phyloP scores from a whole-genome alignment of 2,113 vertebrate species.

The Chloropsis hardwickii region DNA sequence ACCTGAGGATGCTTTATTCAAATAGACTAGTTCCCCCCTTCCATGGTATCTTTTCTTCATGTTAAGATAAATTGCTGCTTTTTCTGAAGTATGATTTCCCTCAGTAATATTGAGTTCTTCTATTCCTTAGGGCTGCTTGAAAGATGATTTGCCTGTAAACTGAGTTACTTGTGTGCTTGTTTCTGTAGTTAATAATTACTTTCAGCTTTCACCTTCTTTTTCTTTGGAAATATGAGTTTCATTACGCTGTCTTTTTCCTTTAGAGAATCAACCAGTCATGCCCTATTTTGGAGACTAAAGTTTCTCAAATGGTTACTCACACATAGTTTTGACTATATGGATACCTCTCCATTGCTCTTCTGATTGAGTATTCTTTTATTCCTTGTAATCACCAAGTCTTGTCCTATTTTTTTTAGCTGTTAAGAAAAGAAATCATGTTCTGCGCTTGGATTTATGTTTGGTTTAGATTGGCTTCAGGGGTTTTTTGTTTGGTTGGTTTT shows the following conservation, averaged over 20 bases:
- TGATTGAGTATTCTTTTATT: background rate
- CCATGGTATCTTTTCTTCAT: background rate
- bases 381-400: background rate
- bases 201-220: background rate
- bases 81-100: background rate
- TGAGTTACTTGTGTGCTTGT: background rate
- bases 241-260: background rate
- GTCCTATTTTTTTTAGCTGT: background rate
- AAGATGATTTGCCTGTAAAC: background rate
- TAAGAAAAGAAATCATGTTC: background rate
- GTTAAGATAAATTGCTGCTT: background rate
- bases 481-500: background rate
- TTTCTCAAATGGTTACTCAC: background rate
- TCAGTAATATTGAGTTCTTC: background rate
- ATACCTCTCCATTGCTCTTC: background rate
- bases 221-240: background rate
- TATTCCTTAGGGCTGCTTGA: background rate
- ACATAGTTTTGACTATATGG: background rate
- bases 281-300: background rate
- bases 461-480: background rate
- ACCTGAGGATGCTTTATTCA: background rate
- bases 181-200: background rate
- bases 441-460: background rate
- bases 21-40: background rate
- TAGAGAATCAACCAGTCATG: background rate